Base-by-base conservation (phyloP, 2,113 vertebrate species). In the Chloropsis cyanopogon region DNA sequence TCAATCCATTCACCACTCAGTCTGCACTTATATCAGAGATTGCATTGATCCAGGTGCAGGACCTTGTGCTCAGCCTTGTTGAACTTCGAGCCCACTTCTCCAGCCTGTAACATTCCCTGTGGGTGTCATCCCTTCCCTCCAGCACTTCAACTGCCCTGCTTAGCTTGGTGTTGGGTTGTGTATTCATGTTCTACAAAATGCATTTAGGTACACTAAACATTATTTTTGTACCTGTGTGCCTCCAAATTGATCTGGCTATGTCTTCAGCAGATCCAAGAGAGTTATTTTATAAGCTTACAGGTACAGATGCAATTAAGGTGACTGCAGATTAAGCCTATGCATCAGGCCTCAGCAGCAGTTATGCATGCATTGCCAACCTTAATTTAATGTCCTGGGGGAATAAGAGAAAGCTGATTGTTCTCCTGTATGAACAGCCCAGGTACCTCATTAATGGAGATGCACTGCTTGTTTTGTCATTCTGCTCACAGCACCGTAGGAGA, bases 371-470 rank as follows among this genome's bases (percentile, higher is more conserved):
- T 77, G 70, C 72, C 80, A 94, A 69, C 70, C 42, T 73, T 85
- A 85, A 94, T 92, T 88, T 96, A 46, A 83, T 87, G 33, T 93
- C 91, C 75, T 73, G 4, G 14, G 64, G 83, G 68, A 93, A 66
- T 75, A 76, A 88, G 37, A 76, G 10, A 72, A 47, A 52, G 56
- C 50, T 93, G 89, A 92, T 91, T 69, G 28, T 46, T 88, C 61
- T 88, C 52, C 82, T 59, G 13, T 46, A 69, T 12, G 39, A 86
- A 28, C 49, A 72, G 80, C 66, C 50, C 39, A 83, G 65, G 66
- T 91, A 93, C 63, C 68, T 93, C 83, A 90, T 95, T 97, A 95
- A 92, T 11, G 13, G 71, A 73, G 52, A 44, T 80, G 44, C 65
- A 53, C 37, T 80, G 66, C 69, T 72, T 68, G 70, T 64, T 95